phyloP scores from a whole-genome alignment of 2,113 vertebrate species.

The Onychostoma macrolepis region DNA sequence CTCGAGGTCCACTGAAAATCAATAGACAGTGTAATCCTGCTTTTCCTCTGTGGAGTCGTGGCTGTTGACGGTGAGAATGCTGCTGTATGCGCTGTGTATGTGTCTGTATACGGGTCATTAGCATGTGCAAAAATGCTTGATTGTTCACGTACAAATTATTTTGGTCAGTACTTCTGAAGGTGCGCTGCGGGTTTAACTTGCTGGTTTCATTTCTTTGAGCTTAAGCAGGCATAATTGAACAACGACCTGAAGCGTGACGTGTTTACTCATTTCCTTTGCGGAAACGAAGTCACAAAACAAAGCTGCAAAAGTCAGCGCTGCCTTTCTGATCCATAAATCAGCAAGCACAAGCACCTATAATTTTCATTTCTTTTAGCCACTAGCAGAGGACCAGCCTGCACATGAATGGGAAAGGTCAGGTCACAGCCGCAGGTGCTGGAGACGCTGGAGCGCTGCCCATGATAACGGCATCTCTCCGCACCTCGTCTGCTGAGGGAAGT shows the following conservation, averaged over 20 bases:
- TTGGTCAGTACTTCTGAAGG: neutral
- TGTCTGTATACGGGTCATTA: neutral
- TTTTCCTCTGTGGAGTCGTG: conserved; percentile 40
- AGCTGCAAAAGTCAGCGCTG: neutral
- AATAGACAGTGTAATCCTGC: conserved; percentile 53
- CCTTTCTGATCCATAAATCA: neutral
- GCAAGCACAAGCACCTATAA: neutral
- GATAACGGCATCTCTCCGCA: neutral
- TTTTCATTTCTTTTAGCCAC: neutral
- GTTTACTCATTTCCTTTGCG: neutral
- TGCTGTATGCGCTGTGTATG: neutral
- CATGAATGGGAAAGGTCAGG: neutral
- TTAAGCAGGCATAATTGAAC: neutral
- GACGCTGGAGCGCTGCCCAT: neutral
- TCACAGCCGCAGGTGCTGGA: neutral
- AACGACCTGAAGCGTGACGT: neutral
- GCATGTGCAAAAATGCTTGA: neutral
- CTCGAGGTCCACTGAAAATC: conserved; percentile 55
- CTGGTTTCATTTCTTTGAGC: too few relatives aligned
- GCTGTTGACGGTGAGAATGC: conserved; percentile 22
- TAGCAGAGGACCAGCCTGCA: neutral
- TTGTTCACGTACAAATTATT: neutral
- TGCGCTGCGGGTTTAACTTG: neutral
- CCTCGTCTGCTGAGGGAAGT: neutral
- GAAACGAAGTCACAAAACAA: neutral